These are phyloP conservation scores for Coranthus polyacanthus DNA, from an alignment of 2,797 vertebrate genomes.

Conservation along the genomic window DNA sequence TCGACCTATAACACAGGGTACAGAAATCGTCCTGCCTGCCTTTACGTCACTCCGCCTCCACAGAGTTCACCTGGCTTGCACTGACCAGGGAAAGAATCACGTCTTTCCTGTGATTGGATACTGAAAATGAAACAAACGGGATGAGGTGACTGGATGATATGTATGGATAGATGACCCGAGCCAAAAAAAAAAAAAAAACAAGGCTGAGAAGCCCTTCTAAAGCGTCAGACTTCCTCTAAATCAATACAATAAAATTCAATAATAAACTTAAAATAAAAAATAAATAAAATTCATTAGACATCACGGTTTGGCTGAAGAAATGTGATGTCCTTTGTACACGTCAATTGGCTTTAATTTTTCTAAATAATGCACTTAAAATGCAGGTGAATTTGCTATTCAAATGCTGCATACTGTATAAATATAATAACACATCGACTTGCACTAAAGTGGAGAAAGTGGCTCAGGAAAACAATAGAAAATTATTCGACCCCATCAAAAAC, in stretches of 20 bases:
- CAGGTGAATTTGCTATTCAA: not conserved
- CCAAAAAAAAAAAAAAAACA: no score
- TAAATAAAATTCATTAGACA: no score
- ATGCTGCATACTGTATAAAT: not conserved
- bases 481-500: no score
- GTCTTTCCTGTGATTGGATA: not conserved
- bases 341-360: not conserved
- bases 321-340: no score
- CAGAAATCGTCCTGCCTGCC: not conserved
- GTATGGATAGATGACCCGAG: not conserved
- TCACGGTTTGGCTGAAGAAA: no score
- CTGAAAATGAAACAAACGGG: constrained; percentile 9
- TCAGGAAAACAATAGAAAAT: constrained; percentile 4
- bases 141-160: constrained; percentile 7
- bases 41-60: not conserved
- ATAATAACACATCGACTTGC: not conserved
- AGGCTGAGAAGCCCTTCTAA: not conserved
- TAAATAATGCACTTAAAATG: not conserved
- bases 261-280: not conserved
- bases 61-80: constrained; percentile 21
- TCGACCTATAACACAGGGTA: not conserved
- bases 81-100: not conserved
- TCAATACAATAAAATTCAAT: not conserved
- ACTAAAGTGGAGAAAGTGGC: not conserved
- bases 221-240: not conserved